Base-by-base conservation (phyloP, 2,888 invertebrate genomes). In the Thysanoteuthis rhombus region DNA sequence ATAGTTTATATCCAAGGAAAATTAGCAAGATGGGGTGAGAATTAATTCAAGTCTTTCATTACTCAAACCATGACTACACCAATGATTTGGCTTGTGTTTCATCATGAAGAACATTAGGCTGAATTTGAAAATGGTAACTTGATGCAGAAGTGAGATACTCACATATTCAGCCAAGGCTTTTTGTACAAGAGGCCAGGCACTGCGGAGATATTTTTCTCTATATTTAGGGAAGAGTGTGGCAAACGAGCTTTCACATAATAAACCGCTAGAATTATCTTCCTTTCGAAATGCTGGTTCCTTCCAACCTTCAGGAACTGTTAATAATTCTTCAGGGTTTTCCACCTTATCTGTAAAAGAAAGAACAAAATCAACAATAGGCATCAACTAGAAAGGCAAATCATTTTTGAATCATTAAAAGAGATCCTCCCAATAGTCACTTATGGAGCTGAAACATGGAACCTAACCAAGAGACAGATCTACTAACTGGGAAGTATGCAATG, bases 161-260 rank as follows among this genome's bases (percentile, higher is more conserved):
- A 97, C 97, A 97, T 98, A 98, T 95, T 98, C 98, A 52, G 97
- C 97, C 39, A 99, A 97, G 0, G 98, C 98, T 97, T 99, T 99
- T 96, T 99, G 98, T 0, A 99, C 98, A 6, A 99, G 97, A 0
- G 99, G 99, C 99, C 99, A 99, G 96, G 98, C 98, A 97, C 99
- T 98, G 96, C 98, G 98, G 22, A 99, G 97, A 97, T 99, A 99
- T 96, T 98, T 98, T 97, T 99, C 99, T 94, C 99, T 98, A 96
- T 99, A 99, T 97, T 99, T 99, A 0, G 99, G 99, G 97, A 99
- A 99, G 36, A 99, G 97, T 1, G 99, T 99, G 0, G 99, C 99
- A 97, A 99, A 99, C 16, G 99, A 98, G 97, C 99, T 99, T 97
- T 99, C 99, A 97, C 98, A 98, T 22, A 99, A 96, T 92, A 99